phyloP scores from a whole-genome alignment of 2,888 invertebrate species.

The Drosophila ezoana region DNA sequence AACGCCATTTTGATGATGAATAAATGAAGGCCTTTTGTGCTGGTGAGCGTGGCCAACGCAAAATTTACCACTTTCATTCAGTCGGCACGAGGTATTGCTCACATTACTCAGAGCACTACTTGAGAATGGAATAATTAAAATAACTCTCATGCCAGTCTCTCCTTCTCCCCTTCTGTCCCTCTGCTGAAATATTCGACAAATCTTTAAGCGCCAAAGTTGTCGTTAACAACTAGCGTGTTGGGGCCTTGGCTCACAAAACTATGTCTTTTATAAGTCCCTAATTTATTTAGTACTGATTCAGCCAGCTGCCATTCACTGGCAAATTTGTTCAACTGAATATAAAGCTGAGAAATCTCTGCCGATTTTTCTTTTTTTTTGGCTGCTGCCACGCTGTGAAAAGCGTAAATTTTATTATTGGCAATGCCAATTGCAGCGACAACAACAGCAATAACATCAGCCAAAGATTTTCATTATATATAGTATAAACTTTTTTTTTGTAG shows the following conservation, averaged over 20 bases:
- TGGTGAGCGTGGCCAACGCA: constrained; percentile 45
- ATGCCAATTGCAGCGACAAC: constrained; percentile 64
- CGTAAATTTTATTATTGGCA: constrained; percentile 74
- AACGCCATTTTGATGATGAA: constrained; percentile 74
- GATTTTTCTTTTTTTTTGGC: constrained; percentile 43
- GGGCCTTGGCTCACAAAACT: constrained; percentile 13
- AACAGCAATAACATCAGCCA: constrained; percentile 35
- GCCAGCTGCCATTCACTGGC: constrained; percentile 25
- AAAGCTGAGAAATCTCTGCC: constrained; percentile 35
- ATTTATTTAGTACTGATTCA: constrained; percentile 61
- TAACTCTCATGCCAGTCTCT: constrained; percentile 3
- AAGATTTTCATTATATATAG: constrained; percentile 37
- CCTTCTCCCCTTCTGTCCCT: neutral
- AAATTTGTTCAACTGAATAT: neutral
- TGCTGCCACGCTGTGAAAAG: constrained; percentile 37
- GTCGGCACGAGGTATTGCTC: constrained; percentile 24
- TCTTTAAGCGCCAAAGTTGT: constrained; percentile 40
- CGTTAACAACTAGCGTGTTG: constrained; percentile 14
- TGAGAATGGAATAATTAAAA: constrained; percentile 68
- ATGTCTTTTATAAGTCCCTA: constrained; percentile 26
- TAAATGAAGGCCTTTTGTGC: constrained; percentile 74
- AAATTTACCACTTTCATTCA: constrained; percentile 74
- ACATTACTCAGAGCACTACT: constrained; percentile 23
- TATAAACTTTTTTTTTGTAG: neutral
- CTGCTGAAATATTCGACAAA: constrained; percentile 18